Conservation (phyloP, 2,797 vertebrate species). For the Discoglossus pictus region DNA sequence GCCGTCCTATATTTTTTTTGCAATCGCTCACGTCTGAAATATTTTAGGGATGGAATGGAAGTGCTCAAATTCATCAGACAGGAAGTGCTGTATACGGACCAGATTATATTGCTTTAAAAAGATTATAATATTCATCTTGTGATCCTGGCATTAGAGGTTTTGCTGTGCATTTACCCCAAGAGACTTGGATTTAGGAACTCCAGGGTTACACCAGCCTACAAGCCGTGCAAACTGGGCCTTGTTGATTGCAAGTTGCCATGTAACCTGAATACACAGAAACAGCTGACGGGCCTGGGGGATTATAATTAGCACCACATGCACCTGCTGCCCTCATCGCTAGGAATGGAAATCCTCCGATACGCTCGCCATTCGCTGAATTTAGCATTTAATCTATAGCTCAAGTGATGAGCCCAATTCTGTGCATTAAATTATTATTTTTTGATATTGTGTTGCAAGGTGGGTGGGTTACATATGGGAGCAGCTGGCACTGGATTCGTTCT, state of each 20-base stretch:
- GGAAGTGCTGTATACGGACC: background rate
- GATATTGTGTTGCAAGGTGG: conserved; percentile 6
- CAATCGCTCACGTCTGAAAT: background rate
- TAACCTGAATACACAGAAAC: conserved; percentile 38
- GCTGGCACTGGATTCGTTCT: background rate
- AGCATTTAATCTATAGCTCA: conserved; percentile 21
- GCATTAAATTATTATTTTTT: background rate
- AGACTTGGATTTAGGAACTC: conserved; percentile 6
- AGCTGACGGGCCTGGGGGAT: conserved; percentile 33
- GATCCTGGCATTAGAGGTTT: background rate
- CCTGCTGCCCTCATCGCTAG: conserved; percentile 31
- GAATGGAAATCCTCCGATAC: conserved; percentile 9
- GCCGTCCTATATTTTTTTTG: background rate
- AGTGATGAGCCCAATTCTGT: background rate
- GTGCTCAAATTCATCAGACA: background rate
- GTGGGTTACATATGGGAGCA: conserved; percentile 10
- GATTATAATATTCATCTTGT: background rate
- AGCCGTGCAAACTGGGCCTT: conserved; percentile 18
- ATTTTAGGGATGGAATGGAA: background rate
- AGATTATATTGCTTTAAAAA: background rate
- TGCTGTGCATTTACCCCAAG: background rate
- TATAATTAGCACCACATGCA: conserved; percentile 36
- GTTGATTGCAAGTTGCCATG: conserved; percentile 38
- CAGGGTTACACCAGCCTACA: background rate
- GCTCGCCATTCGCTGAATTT: conserved; percentile 9